Percentiles rank a stretch among this genome's conserved stretches.
These are phyloP conservation scores for Pitangus sulphuratus DNA, from an alignment of 2,797 vertebrate species.

Conservation along the genomic window DNA sequence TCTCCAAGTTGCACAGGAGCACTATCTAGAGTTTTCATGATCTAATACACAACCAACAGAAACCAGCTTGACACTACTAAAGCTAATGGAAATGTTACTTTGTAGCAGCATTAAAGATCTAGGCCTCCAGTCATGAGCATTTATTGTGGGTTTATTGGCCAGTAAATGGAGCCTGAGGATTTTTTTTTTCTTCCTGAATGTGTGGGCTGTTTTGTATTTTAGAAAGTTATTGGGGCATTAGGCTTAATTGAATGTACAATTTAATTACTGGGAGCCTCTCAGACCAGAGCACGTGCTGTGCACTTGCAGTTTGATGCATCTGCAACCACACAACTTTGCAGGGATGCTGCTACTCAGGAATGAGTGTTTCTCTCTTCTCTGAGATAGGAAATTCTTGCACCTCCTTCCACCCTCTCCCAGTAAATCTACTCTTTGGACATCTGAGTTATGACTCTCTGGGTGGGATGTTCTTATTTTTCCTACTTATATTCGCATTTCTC, in stretches of 20 bases:
- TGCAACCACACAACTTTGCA: neutral
- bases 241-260: conserved; percentile 8
- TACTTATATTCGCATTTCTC: neutral
- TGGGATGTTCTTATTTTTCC: neutral
- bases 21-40: neutral
- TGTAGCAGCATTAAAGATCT: neutral
- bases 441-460: neutral
- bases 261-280: neutral
- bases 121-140: neutral
- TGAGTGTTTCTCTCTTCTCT: neutral
- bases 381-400: neutral
- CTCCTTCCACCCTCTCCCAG: neutral
- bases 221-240: neutral
- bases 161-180: neutral
- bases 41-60: neutral
- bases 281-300: neutral
- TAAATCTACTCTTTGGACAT: neutral
- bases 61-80: neutral
- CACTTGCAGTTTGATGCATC: neutral
- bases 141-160: conserved; percentile 5
- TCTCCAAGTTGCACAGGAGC: neutral
- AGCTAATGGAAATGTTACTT: neutral
- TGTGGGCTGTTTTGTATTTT: neutral
- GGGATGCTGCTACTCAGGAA: neutral
- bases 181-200: neutral